Evolutionary conservation across 2,888 invertebrate genomes (phyloP).

Genomic region (Penaeus monodon): DNA sequence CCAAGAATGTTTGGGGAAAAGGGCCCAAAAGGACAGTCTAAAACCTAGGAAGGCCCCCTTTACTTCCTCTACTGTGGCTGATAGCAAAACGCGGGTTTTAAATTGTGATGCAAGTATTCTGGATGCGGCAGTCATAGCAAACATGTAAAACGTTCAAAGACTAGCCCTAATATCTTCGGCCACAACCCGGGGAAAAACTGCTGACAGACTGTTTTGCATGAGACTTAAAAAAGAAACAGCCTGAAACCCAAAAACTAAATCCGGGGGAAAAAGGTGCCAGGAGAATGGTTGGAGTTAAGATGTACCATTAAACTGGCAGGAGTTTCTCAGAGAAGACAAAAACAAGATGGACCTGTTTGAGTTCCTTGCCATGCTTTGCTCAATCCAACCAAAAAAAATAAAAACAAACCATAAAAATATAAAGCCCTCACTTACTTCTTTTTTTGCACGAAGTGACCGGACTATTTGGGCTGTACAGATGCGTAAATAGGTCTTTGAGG

Average conservation of each 20-base stretch:
- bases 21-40: too few species aligned
- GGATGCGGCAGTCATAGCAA: constrained; percentile 7
- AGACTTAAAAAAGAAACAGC: neutral
- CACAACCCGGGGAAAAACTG: neutral
- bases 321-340: constrained; percentile 9
- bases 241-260: neutral
- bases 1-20: too few species aligned
- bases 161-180: constrained; percentile 4
- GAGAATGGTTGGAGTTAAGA: constrained; percentile 5
- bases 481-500: too few species aligned
- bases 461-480: too few species aligned
- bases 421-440: too few species aligned
- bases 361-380: neutral
- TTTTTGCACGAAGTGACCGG: too few species aligned
- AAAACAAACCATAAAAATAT: too few species aligned
- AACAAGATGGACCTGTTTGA: constrained; percentile 12
- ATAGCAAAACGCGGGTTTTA: neutral
- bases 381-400: neutral
- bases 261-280: constrained; percentile 10
- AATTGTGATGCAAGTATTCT: constrained; percentile 5
- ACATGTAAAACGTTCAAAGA: constrained; percentile 6
- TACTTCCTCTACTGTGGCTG: neutral
- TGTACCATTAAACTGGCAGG: constrained; percentile 12
- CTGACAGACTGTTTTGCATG: neutral
- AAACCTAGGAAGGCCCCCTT: neutral